Evolutionary conservation across 2,888 invertebrate species (phyloP).

Genomic region (Rotaria socialis): DNA sequence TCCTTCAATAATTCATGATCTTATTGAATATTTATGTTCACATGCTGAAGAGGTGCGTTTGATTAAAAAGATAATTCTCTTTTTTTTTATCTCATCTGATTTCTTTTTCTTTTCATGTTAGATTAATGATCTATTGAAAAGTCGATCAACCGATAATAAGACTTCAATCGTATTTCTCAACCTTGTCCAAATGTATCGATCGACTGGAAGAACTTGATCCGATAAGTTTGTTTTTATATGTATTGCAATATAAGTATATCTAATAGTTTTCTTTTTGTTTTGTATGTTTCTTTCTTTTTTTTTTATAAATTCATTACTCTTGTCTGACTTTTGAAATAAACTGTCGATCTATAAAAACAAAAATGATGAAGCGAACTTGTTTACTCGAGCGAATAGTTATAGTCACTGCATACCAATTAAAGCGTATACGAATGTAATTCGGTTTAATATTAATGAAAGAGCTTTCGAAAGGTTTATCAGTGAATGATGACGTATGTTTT

Average conservation of each 20-base stretch:
- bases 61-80: not conserved
- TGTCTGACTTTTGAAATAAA: conserved; percentile 11
- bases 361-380: too few relatives aligned
- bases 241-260: conserved; percentile 6
- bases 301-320: not conserved
- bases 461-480: too few relatives aligned
- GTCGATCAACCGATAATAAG: not conserved
- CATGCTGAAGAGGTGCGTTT: conserved; percentile 20
- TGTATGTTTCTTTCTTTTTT: not conserved
- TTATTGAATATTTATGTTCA: not conserved
- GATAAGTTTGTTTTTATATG: not conserved
- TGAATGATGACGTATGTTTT: too few relatives aligned
- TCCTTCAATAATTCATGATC: not conserved
- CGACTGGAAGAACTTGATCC: conserved; percentile 10
- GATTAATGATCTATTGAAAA: not conserved
- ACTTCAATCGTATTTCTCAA: not conserved
- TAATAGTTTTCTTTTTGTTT: not conserved
- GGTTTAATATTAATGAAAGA: too few relatives aligned
- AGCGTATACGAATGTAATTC: too few relatives aligned
- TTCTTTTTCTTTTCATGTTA: not conserved
- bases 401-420: too few relatives aligned
- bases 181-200: not conserved
- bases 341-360: not conserved
- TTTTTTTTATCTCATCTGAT: not conserved
- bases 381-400: too few relatives aligned